phyloP scores from a whole-genome alignment of 2,113 vertebrate genomes.

The Hemiprocne comata region DNA sequence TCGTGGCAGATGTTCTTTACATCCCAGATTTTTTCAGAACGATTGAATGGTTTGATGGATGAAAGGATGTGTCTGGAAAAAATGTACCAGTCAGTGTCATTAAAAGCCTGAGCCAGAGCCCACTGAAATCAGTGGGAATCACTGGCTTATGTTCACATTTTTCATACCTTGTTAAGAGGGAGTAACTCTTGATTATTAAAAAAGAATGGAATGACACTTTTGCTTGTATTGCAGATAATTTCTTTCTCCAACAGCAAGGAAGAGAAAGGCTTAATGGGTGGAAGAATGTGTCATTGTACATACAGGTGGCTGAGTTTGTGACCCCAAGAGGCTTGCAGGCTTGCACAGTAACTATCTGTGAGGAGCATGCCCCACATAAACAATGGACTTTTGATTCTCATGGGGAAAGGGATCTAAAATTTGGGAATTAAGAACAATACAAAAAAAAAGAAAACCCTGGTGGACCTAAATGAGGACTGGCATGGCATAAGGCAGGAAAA shows the following conservation, averaged over 20 bases:
- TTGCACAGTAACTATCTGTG: not conserved
- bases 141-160: conserved; percentile 31
- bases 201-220: not conserved
- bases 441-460: too few species aligned
- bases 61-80: conserved; percentile 43
- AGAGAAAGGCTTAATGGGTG: not conserved
- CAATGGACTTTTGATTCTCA: too few species aligned
- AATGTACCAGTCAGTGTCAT: conserved; percentile 2
- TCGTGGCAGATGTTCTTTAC: conserved; percentile 58
- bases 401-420: too few species aligned
- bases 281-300: not conserved
- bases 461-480: too few species aligned
- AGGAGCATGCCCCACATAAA: too few species aligned
- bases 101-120: conserved; percentile 28
- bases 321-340: not conserved
- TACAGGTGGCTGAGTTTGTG: not conserved
- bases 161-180: conserved; percentile 37
- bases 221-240: not conserved
- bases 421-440: too few species aligned
- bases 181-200: not conserved
- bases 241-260: not conserved
- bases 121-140: conserved; percentile 32
- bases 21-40: conserved; percentile 41
- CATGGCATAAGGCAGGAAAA: too few species aligned
- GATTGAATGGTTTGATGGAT: conserved; percentile 49